These are phyloP conservation scores for Ifrita kowaldi DNA, from an alignment of 2,113 vertebrate genomes.

Conservation along the genomic window DNA sequence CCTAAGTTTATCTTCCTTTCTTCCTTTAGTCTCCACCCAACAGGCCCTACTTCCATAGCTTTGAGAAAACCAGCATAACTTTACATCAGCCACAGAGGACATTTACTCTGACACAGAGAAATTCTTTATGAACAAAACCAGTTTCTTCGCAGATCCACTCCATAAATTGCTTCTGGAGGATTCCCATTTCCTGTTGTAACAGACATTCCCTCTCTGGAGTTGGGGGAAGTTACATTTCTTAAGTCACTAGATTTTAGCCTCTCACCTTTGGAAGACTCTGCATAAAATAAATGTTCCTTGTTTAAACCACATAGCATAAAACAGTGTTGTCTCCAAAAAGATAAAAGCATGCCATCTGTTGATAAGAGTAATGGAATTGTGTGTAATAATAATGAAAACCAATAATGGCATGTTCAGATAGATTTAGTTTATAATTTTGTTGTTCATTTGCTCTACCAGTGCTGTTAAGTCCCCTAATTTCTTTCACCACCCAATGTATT, in stretches of 20 bases:
- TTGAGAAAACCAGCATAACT: not conserved
- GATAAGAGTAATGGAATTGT: not conserved
- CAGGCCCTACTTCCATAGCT: not conserved
- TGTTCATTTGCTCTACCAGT: constrained; percentile 4
- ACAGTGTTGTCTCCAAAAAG: not conserved
- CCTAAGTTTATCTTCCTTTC: not conserved
- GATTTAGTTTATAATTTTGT: not conserved
- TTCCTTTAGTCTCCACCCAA: not conserved
- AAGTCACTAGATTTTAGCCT: not conserved
- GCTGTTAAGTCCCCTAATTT: not conserved
- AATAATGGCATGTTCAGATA: constrained; percentile 25
- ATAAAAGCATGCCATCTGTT: not conserved
- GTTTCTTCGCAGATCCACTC: not conserved
- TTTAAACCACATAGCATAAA: not conserved
- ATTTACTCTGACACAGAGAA: not conserved
- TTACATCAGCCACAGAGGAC: not conserved
- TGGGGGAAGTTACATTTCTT: not conserved
- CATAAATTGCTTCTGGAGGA: not conserved
- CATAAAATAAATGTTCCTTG: not conserved
- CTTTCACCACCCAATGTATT: constrained; percentile 26
- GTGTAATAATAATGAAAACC: constrained; percentile 42
- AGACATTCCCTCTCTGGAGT: not conserved
- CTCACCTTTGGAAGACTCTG: not conserved
- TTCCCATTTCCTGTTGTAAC: not conserved
- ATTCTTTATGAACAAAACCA: not conserved